A percentile compares a stretch with the other conserved stretches of the same genome.
These are phyloP conservation scores for Polydrusus cervinus DNA, from an alignment of 2,888 invertebrate species.

Conservation along the genomic window DNA sequence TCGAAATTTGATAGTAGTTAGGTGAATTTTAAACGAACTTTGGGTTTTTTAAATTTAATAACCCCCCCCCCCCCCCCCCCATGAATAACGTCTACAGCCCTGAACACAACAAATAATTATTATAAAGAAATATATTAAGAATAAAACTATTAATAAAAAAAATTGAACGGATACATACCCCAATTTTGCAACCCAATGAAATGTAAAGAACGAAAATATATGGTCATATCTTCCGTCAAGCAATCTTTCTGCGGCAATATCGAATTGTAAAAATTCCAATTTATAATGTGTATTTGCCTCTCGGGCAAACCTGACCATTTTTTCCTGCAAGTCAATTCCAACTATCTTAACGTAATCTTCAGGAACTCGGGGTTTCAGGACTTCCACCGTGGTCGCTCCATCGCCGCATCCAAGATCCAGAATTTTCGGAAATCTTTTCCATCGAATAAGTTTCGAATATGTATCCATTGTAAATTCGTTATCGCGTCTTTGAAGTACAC, in stretches of 20 bases:
- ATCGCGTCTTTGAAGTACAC: not conserved
- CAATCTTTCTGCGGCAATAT: not conserved
- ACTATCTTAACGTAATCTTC: slow-evolving; percentile 71
- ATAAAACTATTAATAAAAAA: no score
- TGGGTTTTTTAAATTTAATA: no score
- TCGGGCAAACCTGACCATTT: slow-evolving; percentile 81
- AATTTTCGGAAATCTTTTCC: slow-evolving; percentile 60
- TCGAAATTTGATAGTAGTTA: no score
- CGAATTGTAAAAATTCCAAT: not conserved
- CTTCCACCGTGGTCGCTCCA: slow-evolving; percentile 79
- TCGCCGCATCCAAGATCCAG: slow-evolving; percentile 85
- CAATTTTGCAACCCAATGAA: slow-evolving; percentile 2
- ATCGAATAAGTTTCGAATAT: slow-evolving; percentile 6
- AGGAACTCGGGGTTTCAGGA: slow-evolving; percentile 78
- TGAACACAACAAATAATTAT: no score
- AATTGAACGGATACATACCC: not conserved
- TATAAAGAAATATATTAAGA: no score
- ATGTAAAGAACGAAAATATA: slow-evolving; percentile 6
- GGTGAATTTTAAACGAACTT: no score
- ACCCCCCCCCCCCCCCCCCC: no score
- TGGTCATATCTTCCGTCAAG: slow-evolving; percentile 3
- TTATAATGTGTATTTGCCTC: slow-evolving; percentile 54
- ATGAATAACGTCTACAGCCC: no score
- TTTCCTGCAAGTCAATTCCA: slow-evolving; percentile 81
- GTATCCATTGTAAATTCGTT: slow-evolving; percentile 15